Percentiles rank a stretch among this genome's conserved stretches.
Evolutionary conservation across 2,888 invertebrate species (phyloP).

Genomic region (Cancer borealis): DNA sequence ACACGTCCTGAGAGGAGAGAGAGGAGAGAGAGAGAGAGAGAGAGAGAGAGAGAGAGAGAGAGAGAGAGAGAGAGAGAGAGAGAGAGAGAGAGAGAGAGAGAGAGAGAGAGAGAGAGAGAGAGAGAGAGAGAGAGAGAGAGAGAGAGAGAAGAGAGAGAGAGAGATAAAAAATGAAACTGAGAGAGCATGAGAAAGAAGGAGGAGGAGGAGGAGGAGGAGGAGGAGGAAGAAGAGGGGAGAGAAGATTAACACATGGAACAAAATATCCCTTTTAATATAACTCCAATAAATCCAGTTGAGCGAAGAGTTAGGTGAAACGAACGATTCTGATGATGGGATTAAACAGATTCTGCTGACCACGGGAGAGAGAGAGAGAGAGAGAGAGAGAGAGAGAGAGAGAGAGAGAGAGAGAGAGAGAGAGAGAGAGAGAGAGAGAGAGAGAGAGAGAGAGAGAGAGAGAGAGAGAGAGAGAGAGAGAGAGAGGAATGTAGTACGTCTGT

Average conservation of each 20-base stretch:
- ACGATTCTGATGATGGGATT: not conserved
- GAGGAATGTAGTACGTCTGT: not conserved
- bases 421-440: conserved; percentile 31
- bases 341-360: not conserved
- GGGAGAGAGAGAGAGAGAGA: no score
- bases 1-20: not conserved
- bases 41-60: conserved; percentile 27
- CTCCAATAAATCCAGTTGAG: not conserved
- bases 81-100: not conserved
- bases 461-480: conserved; percentile 47
- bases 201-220: not conserved
- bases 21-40: not conserved
- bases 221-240: not conserved
- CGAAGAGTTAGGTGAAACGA: not conserved
- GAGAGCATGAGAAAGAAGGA: not conserved
- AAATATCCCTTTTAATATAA: not conserved
- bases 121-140: not conserved
- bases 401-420: conserved; percentile 27
- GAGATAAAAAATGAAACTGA: not conserved
- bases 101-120: not conserved
- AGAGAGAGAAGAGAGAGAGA: not conserved
- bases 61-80: not conserved
- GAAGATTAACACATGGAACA: not conserved
- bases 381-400: not conserved
- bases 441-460: conserved; percentile 49